Evolutionary conservation across 2,888 invertebrate species (phyloP).

Genomic region (Chalcis sispes): DNA sequence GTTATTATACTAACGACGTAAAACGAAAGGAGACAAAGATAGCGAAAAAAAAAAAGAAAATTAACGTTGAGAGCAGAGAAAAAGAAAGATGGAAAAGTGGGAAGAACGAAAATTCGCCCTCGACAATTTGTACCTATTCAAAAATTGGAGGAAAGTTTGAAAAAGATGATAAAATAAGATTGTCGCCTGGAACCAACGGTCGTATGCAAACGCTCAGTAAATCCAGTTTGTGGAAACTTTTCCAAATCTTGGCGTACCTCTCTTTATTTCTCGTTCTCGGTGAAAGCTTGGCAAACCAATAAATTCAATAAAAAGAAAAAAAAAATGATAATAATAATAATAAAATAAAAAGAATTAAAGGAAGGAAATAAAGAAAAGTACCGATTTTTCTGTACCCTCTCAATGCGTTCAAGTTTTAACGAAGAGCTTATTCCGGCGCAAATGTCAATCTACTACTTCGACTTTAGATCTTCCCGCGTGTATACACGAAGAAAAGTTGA

Average conservation of each 20-base stretch:
- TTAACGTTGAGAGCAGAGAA: background rate
- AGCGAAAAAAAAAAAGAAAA: background rate
- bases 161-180: constrained; percentile 60
- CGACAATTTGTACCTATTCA: constrained; percentile 67
- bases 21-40: too few relatives aligned
- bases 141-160: constrained; percentile 44
- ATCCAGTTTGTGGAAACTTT: constrained; percentile 62
- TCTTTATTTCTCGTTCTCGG: too few relatives aligned
- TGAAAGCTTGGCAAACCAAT: constrained; percentile 27
- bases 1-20: too few relatives aligned
- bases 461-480: constrained; percentile 7
- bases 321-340: too few relatives aligned
- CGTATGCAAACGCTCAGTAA: constrained; percentile 60
- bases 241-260: too few relatives aligned
- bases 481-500: constrained; percentile 18
- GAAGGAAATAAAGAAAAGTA: too few relatives aligned
- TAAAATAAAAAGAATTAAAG: background rate
- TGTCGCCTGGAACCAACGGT: constrained; percentile 56
- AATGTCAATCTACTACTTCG: constrained; percentile 6
- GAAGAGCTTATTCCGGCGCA: constrained; percentile 27
- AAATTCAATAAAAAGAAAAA: background rate
- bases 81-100: background rate
- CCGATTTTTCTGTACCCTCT: too few relatives aligned
- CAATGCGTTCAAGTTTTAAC: constrained; percentile 13
- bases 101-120: constrained; percentile 49